Evolutionary conservation across 2,113 vertebrate genomes (phyloP), one percentile per base, ranked within the genome.

Genomic region (Microtus montanus): DNA sequence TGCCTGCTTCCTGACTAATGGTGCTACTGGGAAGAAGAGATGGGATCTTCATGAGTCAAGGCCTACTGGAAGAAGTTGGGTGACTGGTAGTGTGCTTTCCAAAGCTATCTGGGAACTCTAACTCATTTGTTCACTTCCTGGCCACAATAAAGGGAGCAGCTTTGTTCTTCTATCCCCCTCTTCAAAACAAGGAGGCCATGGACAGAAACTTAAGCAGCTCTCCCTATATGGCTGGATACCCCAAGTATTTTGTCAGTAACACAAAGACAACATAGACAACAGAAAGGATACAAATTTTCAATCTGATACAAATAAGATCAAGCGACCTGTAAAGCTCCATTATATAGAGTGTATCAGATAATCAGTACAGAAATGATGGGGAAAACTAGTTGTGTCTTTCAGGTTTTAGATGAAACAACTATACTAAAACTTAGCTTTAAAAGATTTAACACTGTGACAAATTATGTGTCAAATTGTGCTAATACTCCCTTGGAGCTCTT

Each of bases 321-420:
- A 92, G 92, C 96, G 79, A 97, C 47, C 96, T 95, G 17, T 94
- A 85, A 94, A 94, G 22, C 64, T 14, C 75, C 89, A 90, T 70
- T 95, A 96, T 86, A 52, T 94, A 58, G 49, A 80, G 54, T 75
- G 33, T 17, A 91, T 28, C 92, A 96, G 97, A 95, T 35, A 87
- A 54, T 95, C 58, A 93, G 78, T 64, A 94, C 92, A 91, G 19
- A 91, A 87, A 93, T 28, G 7, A 80, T 54, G 73, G 64, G 92
- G 79, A 19, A 5, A 83, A 83, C 12, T 63, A 13, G 54, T 28
- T 63, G 79, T 28, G 74, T 94, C 70, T 91, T 91, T 80, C 41
- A 91, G 58, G 89, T 77, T 89, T 88, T 85, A 90, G 41, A 73
- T 82, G 28, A 20, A 93, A 28, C 71, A 95, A 80, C 28, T 64